Conservation (phyloP, 64 coral and sea anemone genomes). For the Montipora foliosa region DNA sequence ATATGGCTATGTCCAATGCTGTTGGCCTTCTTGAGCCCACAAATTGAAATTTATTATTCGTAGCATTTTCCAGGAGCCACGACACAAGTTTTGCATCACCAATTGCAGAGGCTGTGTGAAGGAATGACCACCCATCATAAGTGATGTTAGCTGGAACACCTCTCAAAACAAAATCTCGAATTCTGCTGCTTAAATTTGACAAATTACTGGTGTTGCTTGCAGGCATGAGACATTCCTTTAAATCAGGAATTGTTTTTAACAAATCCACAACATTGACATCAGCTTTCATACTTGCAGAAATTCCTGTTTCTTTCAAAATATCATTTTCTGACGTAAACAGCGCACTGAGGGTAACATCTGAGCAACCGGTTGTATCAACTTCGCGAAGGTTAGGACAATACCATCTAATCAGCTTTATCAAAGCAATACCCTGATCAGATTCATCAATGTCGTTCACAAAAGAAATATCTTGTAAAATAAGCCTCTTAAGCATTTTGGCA, state of each 20-base stretch:
- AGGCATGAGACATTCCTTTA: slow-evolving; percentile 33
- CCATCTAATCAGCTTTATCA: slow-evolving; percentile 28
- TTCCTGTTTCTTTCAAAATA: no score
- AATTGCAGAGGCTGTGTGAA: slow-evolving; percentile 64
- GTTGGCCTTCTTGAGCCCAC: not conserved
- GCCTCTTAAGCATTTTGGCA: slow-evolving; percentile 11
- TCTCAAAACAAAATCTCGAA: slow-evolving; percentile 21
- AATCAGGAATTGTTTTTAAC: slow-evolving; percentile 17
- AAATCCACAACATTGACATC: slow-evolving; percentile 23
- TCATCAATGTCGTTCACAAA: not conserved
- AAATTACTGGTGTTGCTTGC: not conserved
- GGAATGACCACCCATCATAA: slow-evolving; percentile 58
- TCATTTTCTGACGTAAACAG: not conserved
- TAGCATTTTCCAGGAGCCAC: slow-evolving; percentile 48
- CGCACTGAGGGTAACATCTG: not conserved
- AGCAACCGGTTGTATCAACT: slow-evolving; percentile 52
- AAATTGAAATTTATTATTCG: not conserved
- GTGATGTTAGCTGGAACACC: slow-evolving; percentile 62
- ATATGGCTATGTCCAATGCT: not conserved
- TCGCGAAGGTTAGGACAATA: slow-evolving; percentile 26
- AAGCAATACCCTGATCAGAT: not conserved
- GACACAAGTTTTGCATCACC: slow-evolving; percentile 37
- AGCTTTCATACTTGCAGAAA: not conserved
- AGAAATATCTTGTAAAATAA: slow-evolving; percentile 51
- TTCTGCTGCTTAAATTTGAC: slow-evolving; percentile 3